Evolutionary conservation across 2,888 invertebrate species (phyloP).

Genomic region (Teleiodes luculella): DNA sequence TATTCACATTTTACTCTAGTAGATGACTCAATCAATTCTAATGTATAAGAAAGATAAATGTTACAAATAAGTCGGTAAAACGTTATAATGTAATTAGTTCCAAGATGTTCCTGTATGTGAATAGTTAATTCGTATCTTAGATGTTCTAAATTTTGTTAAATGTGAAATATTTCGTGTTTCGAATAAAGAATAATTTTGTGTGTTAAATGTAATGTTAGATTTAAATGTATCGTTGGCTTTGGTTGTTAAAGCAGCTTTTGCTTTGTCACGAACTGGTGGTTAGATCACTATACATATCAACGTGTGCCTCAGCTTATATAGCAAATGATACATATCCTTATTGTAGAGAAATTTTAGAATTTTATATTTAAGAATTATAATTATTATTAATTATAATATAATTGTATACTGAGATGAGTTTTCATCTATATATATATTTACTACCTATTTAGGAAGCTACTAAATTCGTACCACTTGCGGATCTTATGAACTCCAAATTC

Average conservation of each 20-base stretch:
- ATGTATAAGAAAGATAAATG: constrained; percentile 13
- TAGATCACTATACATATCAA: constrained; percentile 72
- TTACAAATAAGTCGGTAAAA: constrained; percentile 13
- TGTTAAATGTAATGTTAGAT: constrained; percentile 30
- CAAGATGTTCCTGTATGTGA: constrained; percentile 59
- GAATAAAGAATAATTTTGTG: constrained; percentile 35
- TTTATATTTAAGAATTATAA: constrained; percentile 57
- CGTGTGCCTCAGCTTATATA: constrained; percentile 76
- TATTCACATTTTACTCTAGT: constrained; percentile 12
- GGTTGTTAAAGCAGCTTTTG: constrained; percentile 58
- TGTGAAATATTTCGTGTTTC: constrained; percentile 25
- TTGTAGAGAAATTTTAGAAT: constrained; percentile 67
- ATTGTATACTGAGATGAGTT: constrained; percentile 67
- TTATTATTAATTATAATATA: constrained; percentile 32
- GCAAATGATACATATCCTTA: constrained; percentile 72
- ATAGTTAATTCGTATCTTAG: constrained; percentile 33
- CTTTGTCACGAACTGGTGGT: constrained; percentile 53
- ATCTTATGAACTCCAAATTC: constrained; percentile 76
- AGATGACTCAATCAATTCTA: constrained; percentile 10
- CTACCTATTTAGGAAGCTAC: constrained; percentile 65
- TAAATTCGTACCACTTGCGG: constrained; percentile 65
- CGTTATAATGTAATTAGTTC: constrained; percentile 39
- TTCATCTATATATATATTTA: constrained; percentile 66
- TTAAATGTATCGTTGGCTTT: constrained; percentile 50
- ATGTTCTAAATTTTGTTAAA: constrained; percentile 25